Percentiles rank a stretch among this genome's conserved stretches.
Conservation (phyloP, 2,888 invertebrate genomes). For the Mythimna lalbum region DNA sequence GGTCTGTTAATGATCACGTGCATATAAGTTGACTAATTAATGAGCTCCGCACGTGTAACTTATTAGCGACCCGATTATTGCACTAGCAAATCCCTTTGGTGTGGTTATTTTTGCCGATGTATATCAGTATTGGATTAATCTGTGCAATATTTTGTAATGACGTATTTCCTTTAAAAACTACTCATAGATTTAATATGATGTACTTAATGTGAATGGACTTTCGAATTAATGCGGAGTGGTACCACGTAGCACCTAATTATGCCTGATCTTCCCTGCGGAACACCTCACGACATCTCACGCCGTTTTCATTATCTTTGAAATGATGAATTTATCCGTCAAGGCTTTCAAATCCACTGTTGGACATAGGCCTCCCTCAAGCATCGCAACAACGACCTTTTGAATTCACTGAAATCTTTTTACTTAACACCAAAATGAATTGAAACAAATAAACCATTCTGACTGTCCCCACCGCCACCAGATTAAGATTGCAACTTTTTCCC, state of each 20-base stretch:
- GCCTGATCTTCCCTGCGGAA: no score
- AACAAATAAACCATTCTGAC: no score
- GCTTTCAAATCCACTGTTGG: neutral
- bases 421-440: no score
- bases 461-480: neutral
- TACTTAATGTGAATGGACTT: neutral
- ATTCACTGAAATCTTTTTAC: neutral
- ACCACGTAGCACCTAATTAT: no score
- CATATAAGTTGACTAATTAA: neutral
- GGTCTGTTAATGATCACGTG: neutral
- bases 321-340: no score
- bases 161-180: neutral
- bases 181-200: neutral
- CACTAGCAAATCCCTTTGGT: neutral
- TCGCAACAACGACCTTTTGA: no score
- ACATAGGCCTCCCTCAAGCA: no score
- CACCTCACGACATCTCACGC: no score
- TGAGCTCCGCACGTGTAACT: neutral
- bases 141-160: neutral
- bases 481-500: conserved; percentile 15
- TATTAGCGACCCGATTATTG: neutral
- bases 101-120: conserved; percentile 5
- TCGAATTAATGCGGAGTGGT: neutral
- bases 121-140: neutral
- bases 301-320: no score